Conservation (phyloP, 2,113 vertebrate genomes). For the Lamprotornis superbus region DNA sequence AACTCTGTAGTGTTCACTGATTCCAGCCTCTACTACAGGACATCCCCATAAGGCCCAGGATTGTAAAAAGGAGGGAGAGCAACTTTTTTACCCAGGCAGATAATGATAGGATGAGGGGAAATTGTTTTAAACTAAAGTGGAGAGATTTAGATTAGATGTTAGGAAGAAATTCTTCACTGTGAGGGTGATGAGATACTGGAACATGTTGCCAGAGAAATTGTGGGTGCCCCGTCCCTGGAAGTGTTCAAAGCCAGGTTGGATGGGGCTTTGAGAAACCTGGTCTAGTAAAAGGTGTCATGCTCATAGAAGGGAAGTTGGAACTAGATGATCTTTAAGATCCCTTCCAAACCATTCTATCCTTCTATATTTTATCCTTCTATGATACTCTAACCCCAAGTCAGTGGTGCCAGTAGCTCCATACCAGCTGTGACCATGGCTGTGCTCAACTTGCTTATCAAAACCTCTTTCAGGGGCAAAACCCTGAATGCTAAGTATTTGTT, state of each 20-base stretch:
- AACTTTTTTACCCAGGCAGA: not conserved
- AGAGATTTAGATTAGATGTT: not conserved
- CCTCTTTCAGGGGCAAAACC: not conserved
- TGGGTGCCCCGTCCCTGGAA: not conserved
- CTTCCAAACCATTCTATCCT: not conserved
- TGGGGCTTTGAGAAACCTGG: not conserved
- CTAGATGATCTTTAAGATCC: not conserved
- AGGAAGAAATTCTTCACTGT: not conserved
- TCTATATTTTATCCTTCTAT: not conserved
- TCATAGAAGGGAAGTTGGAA: not conserved
- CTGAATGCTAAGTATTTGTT: not conserved
- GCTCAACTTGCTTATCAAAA: not conserved
- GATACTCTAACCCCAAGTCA: not conserved
- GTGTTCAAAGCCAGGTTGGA: not conserved
- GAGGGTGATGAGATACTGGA: not conserved
- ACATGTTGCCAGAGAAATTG: not conserved
- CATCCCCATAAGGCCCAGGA: not conserved
- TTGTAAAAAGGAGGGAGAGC: not conserved
- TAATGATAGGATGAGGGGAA: not conserved
- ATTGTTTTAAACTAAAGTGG: not conserved
- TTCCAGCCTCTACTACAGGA: not conserved
- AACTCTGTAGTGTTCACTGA: not conserved
- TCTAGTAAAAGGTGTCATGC: not conserved
- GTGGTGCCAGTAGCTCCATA: not conserved
- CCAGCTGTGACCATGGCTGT: not conserved